A percentile compares a stretch with the other conserved stretches of the same genome.
phyloP scores from a whole-genome alignment of 2,797 vertebrate species.

The Hippocampus kuda region DNA sequence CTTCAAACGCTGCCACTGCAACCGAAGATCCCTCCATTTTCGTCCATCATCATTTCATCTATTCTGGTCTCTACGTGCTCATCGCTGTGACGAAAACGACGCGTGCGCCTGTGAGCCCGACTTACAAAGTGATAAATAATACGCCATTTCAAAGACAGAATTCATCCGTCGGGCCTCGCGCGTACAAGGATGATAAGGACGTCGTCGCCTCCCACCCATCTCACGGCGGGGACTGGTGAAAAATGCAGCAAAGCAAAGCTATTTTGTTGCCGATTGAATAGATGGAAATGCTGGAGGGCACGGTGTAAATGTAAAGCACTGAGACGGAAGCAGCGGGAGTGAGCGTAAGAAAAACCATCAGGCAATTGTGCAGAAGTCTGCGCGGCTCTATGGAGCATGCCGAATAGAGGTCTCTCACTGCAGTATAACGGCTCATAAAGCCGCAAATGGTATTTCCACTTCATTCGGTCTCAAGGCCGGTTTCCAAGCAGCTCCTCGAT shows the following conservation, averaged over 20 bases:
- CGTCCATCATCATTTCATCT: constrained; percentile 27
- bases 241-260: constrained; percentile 57
- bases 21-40: constrained; percentile 17
- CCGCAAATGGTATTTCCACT: constrained; percentile 74
- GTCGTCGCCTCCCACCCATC: constrained; percentile 47
- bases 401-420: constrained; percentile 69
- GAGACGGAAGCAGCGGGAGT: constrained; percentile 58
- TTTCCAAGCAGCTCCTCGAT: constrained; percentile 69
- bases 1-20: background rate
- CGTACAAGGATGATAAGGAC: constrained; percentile 46
- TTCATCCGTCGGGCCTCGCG: constrained; percentile 33
- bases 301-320: constrained; percentile 63
- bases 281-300: constrained; percentile 58
- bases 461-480: constrained; percentile 71
- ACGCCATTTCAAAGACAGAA: constrained; percentile 29
- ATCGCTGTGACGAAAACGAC: background rate
- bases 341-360: constrained; percentile 65
- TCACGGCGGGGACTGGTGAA: constrained; percentile 39
- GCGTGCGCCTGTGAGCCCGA: background rate
- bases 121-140: constrained; percentile 34
- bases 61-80: constrained; percentile 7
- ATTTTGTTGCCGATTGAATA: constrained; percentile 54
- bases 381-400: constrained; percentile 65
- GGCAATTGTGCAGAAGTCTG: constrained; percentile 62
- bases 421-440: constrained; percentile 75